Base-by-base conservation (phyloP, 2,888 invertebrate species). In the Drosophila mulleri region DNA sequence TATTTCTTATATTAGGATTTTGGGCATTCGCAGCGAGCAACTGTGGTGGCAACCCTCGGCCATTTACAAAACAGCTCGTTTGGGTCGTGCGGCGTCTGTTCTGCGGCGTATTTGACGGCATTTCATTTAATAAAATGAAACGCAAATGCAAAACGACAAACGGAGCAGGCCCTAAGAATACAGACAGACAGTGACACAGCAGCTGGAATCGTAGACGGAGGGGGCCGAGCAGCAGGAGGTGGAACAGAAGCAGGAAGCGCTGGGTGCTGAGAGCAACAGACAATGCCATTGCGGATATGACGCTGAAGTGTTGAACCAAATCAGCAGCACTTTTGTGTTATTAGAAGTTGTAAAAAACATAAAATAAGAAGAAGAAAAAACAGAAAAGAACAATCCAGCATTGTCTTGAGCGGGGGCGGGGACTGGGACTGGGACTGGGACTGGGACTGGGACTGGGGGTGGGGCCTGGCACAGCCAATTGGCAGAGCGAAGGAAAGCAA, bases 91-190 rank as follows among this genome's bases (percentile, higher is more conserved):
- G 68, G 75, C 74, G 75, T 74, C 75, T 64, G 75, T 74, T 74
- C 75, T 75, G 78, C 63, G 75, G 75, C 78, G 70, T 72, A 69
- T 80, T 81, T 82, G 82, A 82, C 82, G 86, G 83, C 80, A 83
- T 83, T 83, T 86, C 74, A 77, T 83, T 83, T 82, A 85, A 83
- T 83, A 85, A 82, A 85, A 83, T 85, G 72, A 85, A 83, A 82
- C 80, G 77, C 69, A 85, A 82, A 82, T 77, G 73, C 58, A 73
- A 82, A 82, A 80, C 82, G 80, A 73, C 56, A 56, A 44, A 20
- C 42, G 57, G 53, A 35, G 37, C 53, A 59, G 63, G 62, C 47
- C 23, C 47, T 5, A 41, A 60, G 45, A 60, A 29, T 64, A 68
- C 65, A 74, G 69, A 68, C 65, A 74, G 68, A 39, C 73, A 73